Percentiles rank a stretch among this genome's conserved stretches.
Evolutionary conservation across 2,888 invertebrate genomes (phyloP).

Genomic region (Meteorus cinctellus): DNA sequence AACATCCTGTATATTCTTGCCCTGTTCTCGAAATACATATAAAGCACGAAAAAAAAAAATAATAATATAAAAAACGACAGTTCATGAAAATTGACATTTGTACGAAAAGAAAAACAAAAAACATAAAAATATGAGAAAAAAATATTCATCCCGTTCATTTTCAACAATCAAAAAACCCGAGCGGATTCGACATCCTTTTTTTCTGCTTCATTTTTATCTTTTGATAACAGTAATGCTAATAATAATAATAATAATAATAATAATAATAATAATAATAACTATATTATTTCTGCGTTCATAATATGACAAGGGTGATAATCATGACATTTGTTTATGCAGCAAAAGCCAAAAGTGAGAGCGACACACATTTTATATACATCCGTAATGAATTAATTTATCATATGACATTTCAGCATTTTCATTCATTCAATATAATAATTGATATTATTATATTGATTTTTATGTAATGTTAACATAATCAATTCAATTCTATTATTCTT

Average conservation of each 20-base stretch:
- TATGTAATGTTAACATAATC: background rate
- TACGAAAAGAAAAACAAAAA: background rate
- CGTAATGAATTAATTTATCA: constrained; percentile 47
- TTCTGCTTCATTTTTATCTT: background rate
- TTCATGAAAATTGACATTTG: background rate
- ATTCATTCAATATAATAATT: constrained; percentile 6
- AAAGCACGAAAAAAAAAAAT: background rate
- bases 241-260: background rate
- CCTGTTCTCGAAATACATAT: constrained; percentile 2
- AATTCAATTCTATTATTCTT: background rate
- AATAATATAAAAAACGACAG: background rate
- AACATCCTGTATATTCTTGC: background rate
- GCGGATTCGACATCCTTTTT: background rate
- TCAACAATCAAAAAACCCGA: background rate
- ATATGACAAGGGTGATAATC: constrained; percentile 5
- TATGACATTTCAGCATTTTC: background rate
- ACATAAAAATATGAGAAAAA: background rate
- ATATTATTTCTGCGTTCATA: constrained; percentile 13
- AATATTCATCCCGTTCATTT: background rate
- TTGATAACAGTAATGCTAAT: no score
- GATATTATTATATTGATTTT: background rate
- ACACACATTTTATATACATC: constrained; percentile 35
- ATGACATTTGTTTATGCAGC: constrained; percentile 43
- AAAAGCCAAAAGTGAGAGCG: constrained; percentile 45
- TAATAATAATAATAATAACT: background rate